Conservation (phyloP, 2,797 vertebrate species). For the Syndactyla subalaris region DNA sequence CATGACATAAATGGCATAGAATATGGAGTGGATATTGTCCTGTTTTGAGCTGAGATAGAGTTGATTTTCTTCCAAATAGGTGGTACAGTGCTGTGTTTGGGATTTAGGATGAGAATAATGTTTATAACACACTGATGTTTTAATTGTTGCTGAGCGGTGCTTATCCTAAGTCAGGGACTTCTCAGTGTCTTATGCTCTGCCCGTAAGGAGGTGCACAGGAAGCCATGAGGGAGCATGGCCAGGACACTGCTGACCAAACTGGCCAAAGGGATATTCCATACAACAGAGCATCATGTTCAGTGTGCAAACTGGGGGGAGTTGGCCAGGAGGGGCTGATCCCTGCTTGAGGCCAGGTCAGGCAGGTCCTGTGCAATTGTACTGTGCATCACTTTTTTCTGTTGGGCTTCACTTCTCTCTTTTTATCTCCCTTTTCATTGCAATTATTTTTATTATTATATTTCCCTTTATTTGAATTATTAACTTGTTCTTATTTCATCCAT, state of each 20-base stretch:
- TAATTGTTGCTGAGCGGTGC: neutral
- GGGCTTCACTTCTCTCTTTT: neutral
- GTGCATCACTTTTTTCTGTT: neutral
- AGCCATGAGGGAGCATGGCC: neutral
- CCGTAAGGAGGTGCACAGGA: neutral
- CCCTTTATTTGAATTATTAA: neutral
- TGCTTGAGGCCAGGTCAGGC: neutral
- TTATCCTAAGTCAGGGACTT: neutral
- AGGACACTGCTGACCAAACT: neutral
- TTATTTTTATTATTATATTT: neutral
- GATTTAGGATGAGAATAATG: neutral
- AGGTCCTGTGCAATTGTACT: neutral
- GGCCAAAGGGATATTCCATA: neutral
- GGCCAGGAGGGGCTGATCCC: neutral
- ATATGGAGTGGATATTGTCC: neutral
- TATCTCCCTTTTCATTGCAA: neutral
- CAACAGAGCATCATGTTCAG: neutral
- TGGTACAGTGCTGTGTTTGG: neutral
- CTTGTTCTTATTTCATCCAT: neutral
- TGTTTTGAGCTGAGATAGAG: neutral
- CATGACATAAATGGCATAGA: neutral
- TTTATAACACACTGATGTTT: neutral
- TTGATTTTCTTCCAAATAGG: neutral
- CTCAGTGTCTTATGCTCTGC: neutral
- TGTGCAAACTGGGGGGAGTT: neutral